Evolutionary conservation across 2,888 invertebrate genomes (phyloP), one percentile per base, ranked within the genome.

Genomic region (Bhutanitis thaidina): DNA sequence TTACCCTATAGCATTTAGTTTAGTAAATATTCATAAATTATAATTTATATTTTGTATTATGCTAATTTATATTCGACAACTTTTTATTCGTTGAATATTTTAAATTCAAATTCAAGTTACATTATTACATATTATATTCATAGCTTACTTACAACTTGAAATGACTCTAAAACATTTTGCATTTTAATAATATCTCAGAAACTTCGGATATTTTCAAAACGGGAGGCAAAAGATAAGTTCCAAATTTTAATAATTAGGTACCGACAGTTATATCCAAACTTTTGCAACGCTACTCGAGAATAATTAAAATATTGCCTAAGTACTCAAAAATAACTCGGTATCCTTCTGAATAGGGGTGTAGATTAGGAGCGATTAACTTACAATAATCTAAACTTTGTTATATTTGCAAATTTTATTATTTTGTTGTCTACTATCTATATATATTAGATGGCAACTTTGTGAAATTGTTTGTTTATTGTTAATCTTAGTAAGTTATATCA

Each of bases 241-340:
- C 36, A 43, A 49, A 37, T 49, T 43, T 36, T 30, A 49, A 49
- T 49, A 49, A 49, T 49, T 43, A 37, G 32, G 30, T 43, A 48
- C 40, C 15, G 74, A 77, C 63, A 60, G 56, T 63, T 65, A 71
- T 64, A 60, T 59, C 61, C 49, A 52, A 77, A 77, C 67, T 76
- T 73, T 49, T 52, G 61, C 66, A 59, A 62, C 71, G 67, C 61
- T 66, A 71, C 10, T 10, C 65, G 60, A 58, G 66, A 75, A 77
- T 79, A 80, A 79, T 79, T 77, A 76, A 80, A 78, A 77, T 79
- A 76, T 74, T 69, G 72, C 69, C 64, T 61, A 66, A 65, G 65
- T 65, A 53, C 67, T 64, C 63, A 62, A 62, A 64, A 69, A 68
- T 58, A 58, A 57, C 54, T 58, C 55, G 50, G 29, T 41, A 41